Evolutionary conservation across 2,113 vertebrate genomes (phyloP).

Genomic region (Cyprinodon tularosa): DNA sequence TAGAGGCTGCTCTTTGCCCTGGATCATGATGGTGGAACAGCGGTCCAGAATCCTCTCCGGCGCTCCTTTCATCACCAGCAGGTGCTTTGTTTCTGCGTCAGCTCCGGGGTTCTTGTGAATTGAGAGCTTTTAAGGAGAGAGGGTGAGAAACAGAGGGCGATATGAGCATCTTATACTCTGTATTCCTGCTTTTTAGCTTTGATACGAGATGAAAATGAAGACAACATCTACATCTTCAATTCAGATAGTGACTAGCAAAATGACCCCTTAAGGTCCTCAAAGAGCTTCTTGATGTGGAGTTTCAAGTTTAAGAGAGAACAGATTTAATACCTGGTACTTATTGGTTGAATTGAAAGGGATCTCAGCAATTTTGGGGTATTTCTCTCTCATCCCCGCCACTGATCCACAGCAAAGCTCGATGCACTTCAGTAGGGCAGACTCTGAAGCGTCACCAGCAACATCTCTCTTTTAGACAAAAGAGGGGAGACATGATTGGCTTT

Average conservation of each 20-base stretch:
- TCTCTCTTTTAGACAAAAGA: slow-evolving; percentile 80
- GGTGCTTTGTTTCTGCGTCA: slow-evolving; percentile 72
- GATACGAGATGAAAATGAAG: neutral
- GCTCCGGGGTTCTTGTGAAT: slow-evolving; percentile 82
- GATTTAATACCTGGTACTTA: slow-evolving; percentile 90
- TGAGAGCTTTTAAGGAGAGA: slow-evolving; percentile 80
- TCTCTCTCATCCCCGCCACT: slow-evolving; percentile 87
- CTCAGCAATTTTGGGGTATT: slow-evolving; percentile 85
- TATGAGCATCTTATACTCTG: neutral
- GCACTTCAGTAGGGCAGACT: slow-evolving; percentile 93
- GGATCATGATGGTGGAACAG: slow-evolving; percentile 89
- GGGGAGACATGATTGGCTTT: neutral
- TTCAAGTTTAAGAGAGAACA: neutral
- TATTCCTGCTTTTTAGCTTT: neutral
- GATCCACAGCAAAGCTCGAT: slow-evolving; percentile 93
- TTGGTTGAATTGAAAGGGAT: slow-evolving; percentile 97
- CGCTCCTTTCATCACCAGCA: slow-evolving; percentile 94
- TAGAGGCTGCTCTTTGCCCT: slow-evolving; percentile 87
- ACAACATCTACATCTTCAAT: neutral
- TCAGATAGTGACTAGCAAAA: neutral
- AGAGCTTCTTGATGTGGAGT: neutral
- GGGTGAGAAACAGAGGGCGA: neutral
- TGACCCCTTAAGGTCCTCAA: neutral
- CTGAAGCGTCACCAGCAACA: slow-evolving; percentile 90
- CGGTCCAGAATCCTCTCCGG: slow-evolving; percentile 92